These are phyloP conservation scores for Gnatocerus cornutus DNA, from an alignment of 2,888 invertebrate genomes.

Conservation along the genomic window DNA sequence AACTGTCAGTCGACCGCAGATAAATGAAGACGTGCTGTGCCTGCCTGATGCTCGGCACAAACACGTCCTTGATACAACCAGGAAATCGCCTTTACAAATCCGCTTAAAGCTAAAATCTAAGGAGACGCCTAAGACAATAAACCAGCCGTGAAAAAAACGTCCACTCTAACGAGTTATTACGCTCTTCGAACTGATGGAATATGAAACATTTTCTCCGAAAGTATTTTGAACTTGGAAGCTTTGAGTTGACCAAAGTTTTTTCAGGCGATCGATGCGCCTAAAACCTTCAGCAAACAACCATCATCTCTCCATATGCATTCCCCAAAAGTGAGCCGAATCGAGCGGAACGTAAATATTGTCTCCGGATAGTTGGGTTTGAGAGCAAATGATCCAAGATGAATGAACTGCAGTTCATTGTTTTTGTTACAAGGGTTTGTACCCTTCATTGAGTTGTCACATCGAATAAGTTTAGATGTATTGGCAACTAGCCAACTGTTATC, in stretches of 20 bases:
- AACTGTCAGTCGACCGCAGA: slow-evolving; percentile 58
- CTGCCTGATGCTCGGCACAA: slow-evolving; percentile 56
- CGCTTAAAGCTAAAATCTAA: slow-evolving; percentile 37
- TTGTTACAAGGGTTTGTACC: slow-evolving; percentile 40
- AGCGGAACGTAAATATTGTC: slow-evolving; percentile 47
- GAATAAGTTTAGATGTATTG: slow-evolving; percentile 38
- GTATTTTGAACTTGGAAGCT: no score
- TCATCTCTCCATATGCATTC: slow-evolving; percentile 19
- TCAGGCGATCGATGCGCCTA: slow-evolving; percentile 4
- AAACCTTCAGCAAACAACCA: slow-evolving; percentile 8
- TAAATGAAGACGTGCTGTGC: slow-evolving; percentile 63
- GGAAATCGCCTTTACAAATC: slow-evolving; percentile 57
- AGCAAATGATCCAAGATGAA: slow-evolving; percentile 50
- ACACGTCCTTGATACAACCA: slow-evolving; percentile 53
- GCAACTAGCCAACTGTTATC: slow-evolving; percentile 38
- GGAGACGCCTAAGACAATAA: slow-evolving; percentile 1
- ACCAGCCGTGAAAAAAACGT: not conserved
- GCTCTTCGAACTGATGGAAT: no score
- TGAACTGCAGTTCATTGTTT: slow-evolving; percentile 50
- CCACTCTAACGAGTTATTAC: no score
- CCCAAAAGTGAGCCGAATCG: slow-evolving; percentile 25
- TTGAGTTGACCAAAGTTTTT: not conserved
- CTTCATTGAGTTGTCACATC: slow-evolving; percentile 47
- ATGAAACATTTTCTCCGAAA: no score
- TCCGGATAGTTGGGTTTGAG: slow-evolving; percentile 45